Evolutionary conservation across 2,888 invertebrate genomes (phyloP).

Genomic region (Cosmopolites sordidus): DNA sequence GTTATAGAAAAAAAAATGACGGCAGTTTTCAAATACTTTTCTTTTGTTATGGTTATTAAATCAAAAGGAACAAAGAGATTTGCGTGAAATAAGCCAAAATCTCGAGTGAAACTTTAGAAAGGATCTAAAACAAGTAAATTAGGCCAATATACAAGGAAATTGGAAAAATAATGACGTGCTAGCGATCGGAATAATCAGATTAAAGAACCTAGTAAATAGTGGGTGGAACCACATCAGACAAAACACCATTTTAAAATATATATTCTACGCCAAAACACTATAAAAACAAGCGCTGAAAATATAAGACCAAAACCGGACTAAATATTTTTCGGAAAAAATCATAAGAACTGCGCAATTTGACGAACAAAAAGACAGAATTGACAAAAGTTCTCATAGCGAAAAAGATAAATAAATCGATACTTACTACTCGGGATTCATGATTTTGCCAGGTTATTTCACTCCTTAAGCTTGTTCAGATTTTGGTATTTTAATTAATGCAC

Average conservation of each 20-base stretch:
- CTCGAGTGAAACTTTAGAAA: no score
- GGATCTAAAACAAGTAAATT: neutral
- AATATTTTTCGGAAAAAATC: neutral
- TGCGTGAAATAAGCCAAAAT: no score
- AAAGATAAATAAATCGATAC: constrained; percentile 52
- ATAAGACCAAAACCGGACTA: neutral
- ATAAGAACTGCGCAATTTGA: constrained; percentile 24
- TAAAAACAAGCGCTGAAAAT: constrained; percentile 86
- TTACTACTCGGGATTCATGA: constrained; percentile 83
- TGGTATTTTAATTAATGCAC: constrained; percentile 29
- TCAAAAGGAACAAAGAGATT: no score
- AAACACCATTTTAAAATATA: neutral
- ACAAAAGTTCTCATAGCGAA: constrained; percentile 14
- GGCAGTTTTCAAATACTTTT: no score
- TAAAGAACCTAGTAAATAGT: constrained; percentile 30
- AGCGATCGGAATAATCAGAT: constrained; percentile 22
- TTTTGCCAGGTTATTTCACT: constrained; percentile 28
- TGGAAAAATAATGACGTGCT: constrained; percentile 31
- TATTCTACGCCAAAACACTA: constrained; percentile 67
- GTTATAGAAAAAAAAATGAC: no score
- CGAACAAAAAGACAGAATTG: constrained; percentile 13
- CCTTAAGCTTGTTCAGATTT: constrained; percentile 11
- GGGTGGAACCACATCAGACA: constrained; percentile 36
- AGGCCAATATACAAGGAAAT: constrained; percentile 1
- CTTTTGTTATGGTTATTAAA: no score